Base-by-base conservation (phyloP, 2,888 invertebrate species). In the Ditula angustiorana region DNA sequence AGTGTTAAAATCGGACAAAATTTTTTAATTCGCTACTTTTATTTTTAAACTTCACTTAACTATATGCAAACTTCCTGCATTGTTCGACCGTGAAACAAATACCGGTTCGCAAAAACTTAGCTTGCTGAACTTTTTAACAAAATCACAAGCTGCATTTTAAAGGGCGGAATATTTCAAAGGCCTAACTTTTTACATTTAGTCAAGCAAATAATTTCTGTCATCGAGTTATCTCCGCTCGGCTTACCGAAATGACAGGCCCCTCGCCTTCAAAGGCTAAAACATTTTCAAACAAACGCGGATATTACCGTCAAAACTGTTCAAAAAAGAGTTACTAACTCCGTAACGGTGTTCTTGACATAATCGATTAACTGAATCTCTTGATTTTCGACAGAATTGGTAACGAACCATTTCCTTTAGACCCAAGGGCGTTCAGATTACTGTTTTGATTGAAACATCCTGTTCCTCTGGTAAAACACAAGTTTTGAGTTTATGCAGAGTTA, bases 251-350 rank as follows among this genome's bases (percentile, higher is more conserved):
- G 61, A 62, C 74, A 72, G 68, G 41, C 67, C 55, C 57, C 66
- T 71, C 69, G 70, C 71, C 71, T 69, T 75, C 76, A 76, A 73
- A 81, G 79, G 66, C 57, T 66, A 50, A 70, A 69, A 77, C 73
- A 73, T 77, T 80, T 76, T 69, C 71, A 68, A 79, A 80, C 75
- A 79, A 76, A 75, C 73, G 74, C 79, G 82, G 82, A 83, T 82
- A 83, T 83, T 79, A 76, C 72, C 76, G 72, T 76, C 79, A 77
- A 78, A 78, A 77, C 77, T 70, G 76, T 78, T 74, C 73, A 75
- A 79, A 67, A 65, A 67, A 70, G 69, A 62, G 67, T 53, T 41
- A 46, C 53, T 47, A 28, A 52, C 59, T 47, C 24, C 46, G n/a
- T 53, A 4, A 59, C 46, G 53, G 46, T 64, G 63, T 50, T 63